Base-by-base conservation (phyloP, 2,797 vertebrate genomes). In the Rhynchotus rufescens region DNA sequence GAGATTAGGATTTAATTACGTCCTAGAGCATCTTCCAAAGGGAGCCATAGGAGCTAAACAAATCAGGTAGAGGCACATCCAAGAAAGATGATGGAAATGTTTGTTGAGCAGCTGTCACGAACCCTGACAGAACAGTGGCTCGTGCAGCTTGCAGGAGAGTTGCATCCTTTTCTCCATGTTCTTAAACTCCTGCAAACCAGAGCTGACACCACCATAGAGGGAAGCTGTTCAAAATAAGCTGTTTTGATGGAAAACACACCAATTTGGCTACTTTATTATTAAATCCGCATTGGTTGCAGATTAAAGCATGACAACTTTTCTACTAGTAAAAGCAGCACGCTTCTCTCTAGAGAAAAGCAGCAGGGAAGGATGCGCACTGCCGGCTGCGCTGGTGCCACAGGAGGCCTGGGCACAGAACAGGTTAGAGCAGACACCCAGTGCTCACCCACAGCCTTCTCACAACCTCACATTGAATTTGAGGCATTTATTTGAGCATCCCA, bases 181-280 rank as follows among this genome's bases (percentile, higher is more conserved):
- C 72, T 89, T 34, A 30, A 49, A 40, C 51, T 77, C 65, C 65
- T n/a, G 51, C 38, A 57, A 73, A 10, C 44, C 15, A 54, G 51
- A 60, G 69, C 47, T 56, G 65, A 30, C 2, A 2, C 4, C 45
- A 40, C 15, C 47, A n/a, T 42, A 15, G 26, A 17, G 0, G 6
- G 22, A 80, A 74, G 51, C 59, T 25, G 47, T 32, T 32, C 57
- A 88, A 67, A 90, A 56, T 6, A 8, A 32, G 47, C 68, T 47
- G 19, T 23, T 44, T 10, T 54, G 51, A n/a, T 71, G 90, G 87
- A 74, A 71, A 90, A 84, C 28, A 67, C 62, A 80, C 34, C 62
- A 56, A 36, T 8, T 22, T 44, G 36, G 51, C 68, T 52, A 45
- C 60, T 81, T 75, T 19, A 60, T 42, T 52, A 68, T 45, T 67